Percentiles rank a stretch among this genome's conserved stretches.
Evolutionary conservation across 2,113 vertebrate species (phyloP).

Genomic region (Chionis minor): DNA sequence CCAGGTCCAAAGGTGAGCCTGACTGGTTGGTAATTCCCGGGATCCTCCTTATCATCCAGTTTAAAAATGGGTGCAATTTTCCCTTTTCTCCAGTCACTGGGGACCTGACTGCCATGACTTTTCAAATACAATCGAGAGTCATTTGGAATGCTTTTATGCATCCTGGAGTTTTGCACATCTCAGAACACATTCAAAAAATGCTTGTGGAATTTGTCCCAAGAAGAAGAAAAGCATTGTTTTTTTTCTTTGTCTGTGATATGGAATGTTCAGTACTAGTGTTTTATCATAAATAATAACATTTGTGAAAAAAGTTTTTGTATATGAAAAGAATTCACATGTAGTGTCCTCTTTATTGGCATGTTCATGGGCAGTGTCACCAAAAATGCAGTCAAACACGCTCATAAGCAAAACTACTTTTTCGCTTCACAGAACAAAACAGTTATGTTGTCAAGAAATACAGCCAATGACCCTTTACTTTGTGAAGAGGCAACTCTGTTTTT

Average conservation of each 20-base stretch:
- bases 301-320: neutral
- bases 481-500: neutral
- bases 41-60: neutral
- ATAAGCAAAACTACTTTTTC: neutral
- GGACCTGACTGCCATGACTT: neutral
- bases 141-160: neutral
- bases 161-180: neutral
- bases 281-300: neutral
- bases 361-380: neutral
- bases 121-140: neutral
- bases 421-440: neutral
- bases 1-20: fast-evolving
- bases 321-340: neutral
- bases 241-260: neutral
- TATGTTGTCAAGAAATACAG: neutral
- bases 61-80: neutral
- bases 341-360: neutral
- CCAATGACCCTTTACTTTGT: neutral
- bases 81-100: neutral
- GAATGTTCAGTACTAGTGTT: neutral
- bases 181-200: neutral
- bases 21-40: neutral
- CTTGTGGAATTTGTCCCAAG: neutral
- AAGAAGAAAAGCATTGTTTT: neutral
- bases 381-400: neutral